Base-by-base conservation (phyloP, 2,797 vertebrate genomes). In the Oceanodroma leucorhoa region DNA sequence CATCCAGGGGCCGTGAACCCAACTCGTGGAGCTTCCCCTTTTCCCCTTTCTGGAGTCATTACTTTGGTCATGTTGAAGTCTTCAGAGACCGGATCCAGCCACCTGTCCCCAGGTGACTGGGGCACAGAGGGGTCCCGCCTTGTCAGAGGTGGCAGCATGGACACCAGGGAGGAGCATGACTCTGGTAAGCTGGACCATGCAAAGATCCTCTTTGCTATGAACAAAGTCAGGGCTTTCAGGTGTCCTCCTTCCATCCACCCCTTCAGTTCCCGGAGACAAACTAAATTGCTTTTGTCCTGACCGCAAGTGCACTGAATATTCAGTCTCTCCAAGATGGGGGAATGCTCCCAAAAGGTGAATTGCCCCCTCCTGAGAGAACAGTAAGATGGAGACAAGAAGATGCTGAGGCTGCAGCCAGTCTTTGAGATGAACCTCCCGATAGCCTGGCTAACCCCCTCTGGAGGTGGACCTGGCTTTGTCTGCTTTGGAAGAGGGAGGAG, bases 21-120 rank as follows among this genome's bases (percentile, higher is more conserved):
- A 50, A 57, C 40, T 19, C 0, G 0, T 67, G 72, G 62, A 87
- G 76, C 89, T 71, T 85, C 61, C 69, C 72, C 62, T 41, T 91
- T 67, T 48, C 77, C 82, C 55, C 41, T 80, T 94, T 67, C 75
- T 61, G n/a, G 54, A 96, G 86, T 95, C 81, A 87, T 83, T 93
- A 90, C 96, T 97, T 97, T 96, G 96, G 96, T 97, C 94, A 89
- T 36, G 62, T 83, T 91, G 86, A 94, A 94, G 65, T 84, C 92
- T 88, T 91, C 81, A 79, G 55, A 94, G 70, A 79, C 41, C 51
- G 67, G 94, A 82, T 80, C 78, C 80, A 90, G 84, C 61, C 55
- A 70, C 65, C n/a, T 2, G 14, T 64, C 50, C 83, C 77, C 65
- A 61, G 38, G 17, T 1, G 2, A 85, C 24, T 14, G 34, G 81